A percentile compares a stretch with the other conserved stretches of the same genome.
Evolutionary conservation across 2,797 vertebrate species (phyloP).

Genomic region (Helarctos malayanus): DNA sequence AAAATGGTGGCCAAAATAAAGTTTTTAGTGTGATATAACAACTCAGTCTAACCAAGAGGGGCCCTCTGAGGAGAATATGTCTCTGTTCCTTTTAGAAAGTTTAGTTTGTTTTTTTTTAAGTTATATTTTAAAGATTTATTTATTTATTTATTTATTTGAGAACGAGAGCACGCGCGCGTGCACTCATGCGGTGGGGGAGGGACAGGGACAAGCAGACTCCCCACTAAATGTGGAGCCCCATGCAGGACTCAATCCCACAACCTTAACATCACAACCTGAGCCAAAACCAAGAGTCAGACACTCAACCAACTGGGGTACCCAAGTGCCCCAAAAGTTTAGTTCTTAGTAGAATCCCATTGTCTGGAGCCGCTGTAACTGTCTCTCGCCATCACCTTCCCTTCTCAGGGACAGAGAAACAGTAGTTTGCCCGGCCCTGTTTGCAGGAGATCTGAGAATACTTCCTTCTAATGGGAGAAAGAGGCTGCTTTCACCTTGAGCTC

Average conservation of each 20-base stretch:
- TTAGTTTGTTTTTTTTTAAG: background rate
- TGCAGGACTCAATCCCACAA: too few species aligned
- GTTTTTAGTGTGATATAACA: background rate
- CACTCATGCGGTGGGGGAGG: too few species aligned
- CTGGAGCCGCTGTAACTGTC: background rate
- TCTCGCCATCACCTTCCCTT: background rate
- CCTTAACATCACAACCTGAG: too few species aligned
- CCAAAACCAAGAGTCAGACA: too few species aligned
- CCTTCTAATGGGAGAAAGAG: background rate
- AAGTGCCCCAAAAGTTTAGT: background rate
- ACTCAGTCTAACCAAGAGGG: background rate
- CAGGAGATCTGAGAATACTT: conserved; percentile 25
- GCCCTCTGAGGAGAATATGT: background rate
- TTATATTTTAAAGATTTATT: too few species aligned
- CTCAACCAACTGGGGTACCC: too few species aligned
- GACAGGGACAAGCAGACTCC: background rate
- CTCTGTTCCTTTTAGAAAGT: background rate
- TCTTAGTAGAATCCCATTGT: background rate
- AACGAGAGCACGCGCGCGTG: background rate
- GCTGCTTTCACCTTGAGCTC: conserved; percentile 1
- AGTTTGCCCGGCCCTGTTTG: background rate
- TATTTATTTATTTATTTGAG: background rate
- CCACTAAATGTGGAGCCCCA: too few species aligned
- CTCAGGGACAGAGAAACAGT: background rate
- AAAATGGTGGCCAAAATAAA: background rate